Percentiles rank a stretch among this genome's conserved stretches.
phyloP scores from a whole-genome alignment of 2,797 vertebrate genomes.

The Margarornis squamiger region DNA sequence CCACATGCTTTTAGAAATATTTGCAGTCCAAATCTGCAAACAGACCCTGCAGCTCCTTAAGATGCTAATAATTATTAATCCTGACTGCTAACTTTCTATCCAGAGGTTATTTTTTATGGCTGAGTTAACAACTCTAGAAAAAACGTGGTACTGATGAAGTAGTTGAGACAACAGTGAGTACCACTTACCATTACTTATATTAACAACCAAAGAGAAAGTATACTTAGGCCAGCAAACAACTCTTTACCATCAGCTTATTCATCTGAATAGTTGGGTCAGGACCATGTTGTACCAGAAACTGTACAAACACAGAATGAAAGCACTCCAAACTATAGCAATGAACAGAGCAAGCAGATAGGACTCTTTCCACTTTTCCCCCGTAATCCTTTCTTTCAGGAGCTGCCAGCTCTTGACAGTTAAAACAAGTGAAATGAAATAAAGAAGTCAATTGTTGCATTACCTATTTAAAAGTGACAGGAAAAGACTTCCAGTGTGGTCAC shows the following conservation, averaged over 20 bases:
- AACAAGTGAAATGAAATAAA: slow-evolving; percentile 37
- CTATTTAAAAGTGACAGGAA: neutral
- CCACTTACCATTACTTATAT: neutral
- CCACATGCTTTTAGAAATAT: neutral
- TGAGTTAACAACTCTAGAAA: neutral
- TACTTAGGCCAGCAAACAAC: neutral
- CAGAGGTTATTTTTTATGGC: neutral
- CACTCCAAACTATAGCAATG: neutral
- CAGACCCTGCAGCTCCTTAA: neutral
- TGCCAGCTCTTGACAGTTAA: slow-evolving; percentile 18
- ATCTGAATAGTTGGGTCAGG: neutral
- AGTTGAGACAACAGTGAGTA: neutral
- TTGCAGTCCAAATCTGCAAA: neutral
- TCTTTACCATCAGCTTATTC: neutral
- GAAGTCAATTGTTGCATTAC: slow-evolving; percentile 12
- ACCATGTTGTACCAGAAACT: slow-evolving; percentile 24
- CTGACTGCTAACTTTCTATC: neutral
- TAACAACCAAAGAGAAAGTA: neutral
- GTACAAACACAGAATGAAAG: slow-evolving; percentile 42
- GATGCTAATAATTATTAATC: neutral
- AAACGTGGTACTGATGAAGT: neutral
- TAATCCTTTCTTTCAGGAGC: slow-evolving; percentile 48
- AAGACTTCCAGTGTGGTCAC: neutral
- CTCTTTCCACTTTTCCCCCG: slow-evolving; percentile 1
- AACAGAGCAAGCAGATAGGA: neutral